These are phyloP conservation scores for Labroides dimidiatus DNA, from an alignment of 2,797 vertebrate species.

Conservation along the genomic window DNA sequence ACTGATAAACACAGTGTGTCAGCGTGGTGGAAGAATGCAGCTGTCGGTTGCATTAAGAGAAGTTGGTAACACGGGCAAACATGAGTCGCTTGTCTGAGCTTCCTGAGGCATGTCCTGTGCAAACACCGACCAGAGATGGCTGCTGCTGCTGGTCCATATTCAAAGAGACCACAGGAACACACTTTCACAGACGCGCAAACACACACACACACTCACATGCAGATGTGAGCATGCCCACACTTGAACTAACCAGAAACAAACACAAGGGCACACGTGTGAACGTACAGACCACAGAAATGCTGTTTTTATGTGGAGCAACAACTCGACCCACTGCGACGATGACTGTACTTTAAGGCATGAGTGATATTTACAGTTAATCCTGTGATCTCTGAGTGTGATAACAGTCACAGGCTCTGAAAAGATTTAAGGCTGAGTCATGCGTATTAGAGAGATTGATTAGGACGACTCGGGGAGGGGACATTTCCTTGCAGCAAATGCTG, in stretches of 20 bases:
- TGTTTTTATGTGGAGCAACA: slow-evolving; percentile 28
- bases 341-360: slow-evolving; percentile 14
- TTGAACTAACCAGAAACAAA: slow-evolving; percentile 53
- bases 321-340: slow-evolving; percentile 9
- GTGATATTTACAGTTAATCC: slow-evolving; percentile 9
- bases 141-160: slow-evolving; percentile 74
- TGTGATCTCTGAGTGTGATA: not conserved
- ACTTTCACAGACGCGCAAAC: slow-evolving; percentile 36
- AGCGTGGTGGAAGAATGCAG: slow-evolving; percentile 80
- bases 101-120: slow-evolving; percentile 87
- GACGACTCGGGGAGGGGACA: too few relatives aligned
- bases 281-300: slow-evolving; percentile 48
- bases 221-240: slow-evolving; percentile 51
- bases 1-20: slow-evolving; percentile 74
- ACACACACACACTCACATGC: slow-evolving; percentile 25
- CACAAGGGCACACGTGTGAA: slow-evolving; percentile 39
- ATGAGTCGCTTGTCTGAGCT: slow-evolving; percentile 87
- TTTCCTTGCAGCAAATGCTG: too few relatives aligned
- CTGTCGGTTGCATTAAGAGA: slow-evolving; percentile 84
- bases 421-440: slow-evolving; percentile 3
- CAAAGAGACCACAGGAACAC: slow-evolving; percentile 58
- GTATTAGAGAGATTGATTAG: not conserved
- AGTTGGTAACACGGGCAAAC: slow-evolving; percentile 83
- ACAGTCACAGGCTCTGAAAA: not conserved
- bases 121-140: slow-evolving; percentile 84